Evolutionary conservation across 2,113 vertebrate genomes (phyloP), one percentile per base, ranked within the genome.

Genomic region (Anseranas semipalmata): DNA sequence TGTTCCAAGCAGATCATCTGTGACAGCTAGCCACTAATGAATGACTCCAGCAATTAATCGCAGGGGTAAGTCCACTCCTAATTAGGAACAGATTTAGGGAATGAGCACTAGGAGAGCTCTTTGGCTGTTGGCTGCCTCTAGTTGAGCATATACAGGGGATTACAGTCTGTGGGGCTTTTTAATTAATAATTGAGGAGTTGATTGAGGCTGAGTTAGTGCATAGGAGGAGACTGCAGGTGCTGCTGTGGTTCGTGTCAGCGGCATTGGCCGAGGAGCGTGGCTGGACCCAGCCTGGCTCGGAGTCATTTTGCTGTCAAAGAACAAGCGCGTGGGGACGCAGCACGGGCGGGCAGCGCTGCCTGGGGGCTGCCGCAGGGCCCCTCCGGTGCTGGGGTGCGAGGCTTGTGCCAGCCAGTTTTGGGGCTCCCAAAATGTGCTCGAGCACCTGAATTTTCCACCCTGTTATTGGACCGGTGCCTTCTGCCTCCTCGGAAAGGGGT

Each of bases 61-160:
- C 10, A 60, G 60, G 91, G 80, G 39, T 70, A 88, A 96, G 43
- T n/a, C 83, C 85, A 4, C 52, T 82, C 76, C 70, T 85, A 92
- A 95, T 79, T 79, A 87, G 76, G 45, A 89, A 50, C 52, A 55
- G 73, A 72, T 92, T 94, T 55, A 53, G 91, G 79, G 85, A 74
- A 83, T 0, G 35, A 90, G 94, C 28, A 25, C 59, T 60, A 60
- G 16, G 68, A 93, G 91, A 50, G 85, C 71, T 86, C 66, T 46
- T 27, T 37, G 90, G 84, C 78, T 70, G 55, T 43, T 66, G 63
- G 52, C 46, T 71, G 80, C 62, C 71, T 84, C 35, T 21, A 15
- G 73, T 37, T 14, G 32, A 73, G 77, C 20, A 6, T 7, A 33
- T 73, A 14, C 50, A 39, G 65, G 33, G 59, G 68, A n/a, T 56